phyloP scores from a whole-genome alignment of 2,888 invertebrate genomes.

The Molorchus minor region DNA sequence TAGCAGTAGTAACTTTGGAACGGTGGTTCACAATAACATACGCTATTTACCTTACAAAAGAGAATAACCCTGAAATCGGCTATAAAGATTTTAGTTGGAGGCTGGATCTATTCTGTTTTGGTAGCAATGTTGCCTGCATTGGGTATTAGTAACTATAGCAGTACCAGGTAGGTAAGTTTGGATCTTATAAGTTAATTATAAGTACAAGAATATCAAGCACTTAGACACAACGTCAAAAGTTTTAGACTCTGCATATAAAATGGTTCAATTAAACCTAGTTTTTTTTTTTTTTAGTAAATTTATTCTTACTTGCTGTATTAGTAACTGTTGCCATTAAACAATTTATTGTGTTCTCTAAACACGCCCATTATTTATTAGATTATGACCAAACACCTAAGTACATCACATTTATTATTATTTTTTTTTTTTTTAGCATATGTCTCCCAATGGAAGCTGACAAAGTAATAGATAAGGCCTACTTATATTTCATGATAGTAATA shows the following conservation, averaged over 20 bases:
- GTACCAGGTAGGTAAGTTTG: constrained; percentile 70
- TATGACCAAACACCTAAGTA: too few relatives aligned
- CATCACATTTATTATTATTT: too few relatives aligned
- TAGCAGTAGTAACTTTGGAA: constrained; percentile 87
- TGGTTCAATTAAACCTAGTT: too few relatives aligned
- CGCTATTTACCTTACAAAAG: constrained; percentile 83
- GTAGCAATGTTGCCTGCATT: constrained; percentile 83
- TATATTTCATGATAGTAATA: constrained; percentile 76
- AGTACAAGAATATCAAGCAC: too few relatives aligned
- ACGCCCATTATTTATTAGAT: too few relatives aligned
- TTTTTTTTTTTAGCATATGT: constrained; percentile 73
- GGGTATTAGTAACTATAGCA: constrained; percentile 88
- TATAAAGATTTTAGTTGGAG: constrained; percentile 77
- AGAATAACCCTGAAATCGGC: constrained; percentile 79
- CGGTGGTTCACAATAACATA: constrained; percentile 86
- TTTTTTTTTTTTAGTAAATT: too few relatives aligned
- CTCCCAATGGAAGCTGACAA: constrained; percentile 84
- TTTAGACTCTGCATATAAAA: too few relatives aligned
- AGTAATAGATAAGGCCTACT: constrained; percentile 75
- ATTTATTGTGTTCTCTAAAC: too few relatives aligned
- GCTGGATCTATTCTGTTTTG: constrained; percentile 80
- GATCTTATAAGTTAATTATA: too few relatives aligned
- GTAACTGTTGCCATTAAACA: too few relatives aligned
- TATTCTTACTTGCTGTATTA: too few relatives aligned
- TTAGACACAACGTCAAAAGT: too few relatives aligned